Percentiles rank a stretch among this genome's conserved stretches.
Conservation (phyloP, 2,797 vertebrate species). For the Sebastiscus albofasciatus region DNA sequence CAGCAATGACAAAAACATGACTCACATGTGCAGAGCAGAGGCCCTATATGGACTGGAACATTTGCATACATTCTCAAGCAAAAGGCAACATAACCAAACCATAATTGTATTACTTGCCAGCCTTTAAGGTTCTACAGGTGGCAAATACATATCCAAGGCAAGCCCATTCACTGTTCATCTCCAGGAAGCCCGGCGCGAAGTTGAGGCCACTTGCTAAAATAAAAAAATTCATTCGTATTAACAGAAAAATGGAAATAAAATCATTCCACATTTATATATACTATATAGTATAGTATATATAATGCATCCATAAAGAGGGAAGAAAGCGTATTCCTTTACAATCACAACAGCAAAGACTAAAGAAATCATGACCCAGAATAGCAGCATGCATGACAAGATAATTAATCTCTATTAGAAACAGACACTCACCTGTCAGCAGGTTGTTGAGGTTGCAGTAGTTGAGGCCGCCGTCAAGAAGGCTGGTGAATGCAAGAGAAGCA, state of each 20-base stretch:
- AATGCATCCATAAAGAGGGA: neutral
- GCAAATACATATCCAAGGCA: conserved; percentile 15
- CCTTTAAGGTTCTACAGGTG: neutral
- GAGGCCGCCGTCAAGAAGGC: conserved; percentile 37
- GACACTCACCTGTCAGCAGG: conserved; percentile 52
- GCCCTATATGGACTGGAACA: neutral
- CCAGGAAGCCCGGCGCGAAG: conserved; percentile 4
- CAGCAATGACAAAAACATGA: neutral
- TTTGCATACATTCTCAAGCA: neutral
- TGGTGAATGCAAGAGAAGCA: conserved; percentile 46
- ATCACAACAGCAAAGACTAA: neutral
- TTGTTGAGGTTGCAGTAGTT: conserved; percentile 68
- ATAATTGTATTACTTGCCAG: neutral
- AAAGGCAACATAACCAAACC: neutral
- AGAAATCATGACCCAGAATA: neutral
- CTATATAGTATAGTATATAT: neutral
- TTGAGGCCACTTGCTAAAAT: conserved; percentile 32
- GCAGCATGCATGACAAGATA: neutral
- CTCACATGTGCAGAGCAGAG: neutral
- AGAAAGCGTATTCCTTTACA: neutral
- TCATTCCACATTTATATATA: neutral
- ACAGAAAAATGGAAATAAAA: neutral
- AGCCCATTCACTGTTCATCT: conserved; percentile 39
- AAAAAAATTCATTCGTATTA: neutral
- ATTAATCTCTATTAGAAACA: neutral